Evolutionary conservation across 2,797 vertebrate genomes (phyloP), one percentile per base, ranked within the genome.

Genomic region (Lacerta bilineata): DNA sequence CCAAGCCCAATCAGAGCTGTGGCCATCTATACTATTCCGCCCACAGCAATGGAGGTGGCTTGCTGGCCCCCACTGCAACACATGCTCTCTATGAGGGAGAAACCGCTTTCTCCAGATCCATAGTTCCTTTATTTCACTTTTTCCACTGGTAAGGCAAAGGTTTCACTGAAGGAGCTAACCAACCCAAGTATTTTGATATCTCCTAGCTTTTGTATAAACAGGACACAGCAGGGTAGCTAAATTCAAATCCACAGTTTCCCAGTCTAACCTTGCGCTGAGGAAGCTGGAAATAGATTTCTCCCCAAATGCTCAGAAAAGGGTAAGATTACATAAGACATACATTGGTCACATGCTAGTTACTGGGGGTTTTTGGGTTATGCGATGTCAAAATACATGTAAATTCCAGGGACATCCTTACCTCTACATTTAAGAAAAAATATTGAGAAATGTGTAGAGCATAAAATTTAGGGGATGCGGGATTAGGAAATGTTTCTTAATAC

Each of bases 391-490:
- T 75, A 7, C 46, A 36, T 46, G 55, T 39, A 75, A 33, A 36
- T 9, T 27, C 50, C 50, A 41, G 10, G 41, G 43, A 36, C 3
- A 64, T 11, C 20, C 29, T 11, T 9, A 80, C 50, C 77, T 71
- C 64, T 64, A 8, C 7, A 66, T 36, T 46, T 39, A 39, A 39
- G 0, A 75, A 10, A 90, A 86, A 29, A 74, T 87, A 88, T 87
- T 85, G 92, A 93, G 87, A 94, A 83, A 83, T 15, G 79, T 13
- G 41, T 3, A 29, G 11, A 1, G 20, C 36, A 59, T 77, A 46
- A 72, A 15, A 91, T 41, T 18, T 90, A 36, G 20, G 1, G 61
- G 91, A 64, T 93, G 84, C 90, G 90, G 87, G 89, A 36, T 85
- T 59, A 46, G 29, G 55, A 85, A 43, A 0, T 87, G 33, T 29